phyloP scores from a whole-genome alignment of 2,113 vertebrate species.

The rat (Rattus norvegicus) region DNA sequence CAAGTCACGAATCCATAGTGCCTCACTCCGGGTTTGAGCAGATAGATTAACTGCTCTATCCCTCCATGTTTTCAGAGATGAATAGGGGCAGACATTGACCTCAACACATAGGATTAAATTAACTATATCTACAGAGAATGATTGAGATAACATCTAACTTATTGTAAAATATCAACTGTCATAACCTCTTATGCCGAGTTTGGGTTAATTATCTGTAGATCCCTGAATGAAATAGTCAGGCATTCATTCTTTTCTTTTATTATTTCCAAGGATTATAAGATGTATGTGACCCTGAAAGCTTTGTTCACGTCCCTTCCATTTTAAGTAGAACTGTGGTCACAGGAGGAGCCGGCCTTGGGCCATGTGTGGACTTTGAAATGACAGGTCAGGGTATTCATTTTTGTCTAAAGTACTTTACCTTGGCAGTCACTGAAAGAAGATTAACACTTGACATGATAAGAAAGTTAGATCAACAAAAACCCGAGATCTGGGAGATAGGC shows the following conservation, averaged over 20 bases:
- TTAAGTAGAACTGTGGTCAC: background rate
- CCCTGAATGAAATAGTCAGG: background rate
- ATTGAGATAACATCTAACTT: background rate
- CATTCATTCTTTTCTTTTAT: background rate
- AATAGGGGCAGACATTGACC: background rate
- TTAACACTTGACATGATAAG: slow-evolving; percentile 78
- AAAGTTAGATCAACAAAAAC: slow-evolving; percentile 74
- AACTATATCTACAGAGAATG: background rate
- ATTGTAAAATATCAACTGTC: background rate
- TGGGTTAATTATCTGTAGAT: background rate
- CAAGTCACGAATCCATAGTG: background rate
- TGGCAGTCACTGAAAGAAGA: slow-evolving; percentile 70
- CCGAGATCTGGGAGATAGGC: slow-evolving; percentile 72
- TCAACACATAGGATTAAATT: background rate
- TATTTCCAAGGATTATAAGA: background rate
- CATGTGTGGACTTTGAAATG: slow-evolving; percentile 69
- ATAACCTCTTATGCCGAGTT: background rate
- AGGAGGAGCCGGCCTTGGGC: slow-evolving; percentile 52
- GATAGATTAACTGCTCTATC: background rate
- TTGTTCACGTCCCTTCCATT: background rate
- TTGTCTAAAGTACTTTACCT: slow-evolving; percentile 65
- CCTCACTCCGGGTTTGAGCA: background rate
- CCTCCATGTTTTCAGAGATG: background rate
- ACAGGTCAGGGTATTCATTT: slow-evolving; percentile 72
- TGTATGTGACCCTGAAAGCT: background rate